phyloP scores from a whole-genome alignment of 2,797 vertebrate genomes.

The Esox masquinongy region DNA sequence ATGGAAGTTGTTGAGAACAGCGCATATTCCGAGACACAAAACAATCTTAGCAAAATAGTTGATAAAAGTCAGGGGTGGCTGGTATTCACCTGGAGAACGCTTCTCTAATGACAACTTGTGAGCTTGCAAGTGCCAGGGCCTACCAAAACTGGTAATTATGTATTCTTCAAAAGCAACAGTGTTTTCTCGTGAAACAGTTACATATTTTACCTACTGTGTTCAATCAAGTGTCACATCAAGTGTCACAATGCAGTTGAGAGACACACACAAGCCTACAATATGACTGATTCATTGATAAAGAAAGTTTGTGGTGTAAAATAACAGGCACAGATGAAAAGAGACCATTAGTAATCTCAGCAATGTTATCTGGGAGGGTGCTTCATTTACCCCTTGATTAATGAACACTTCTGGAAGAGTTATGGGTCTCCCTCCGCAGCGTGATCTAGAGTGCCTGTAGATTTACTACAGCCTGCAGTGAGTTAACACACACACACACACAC shows the following conservation, averaged over 20 bases:
- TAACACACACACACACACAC: constrained; percentile 1
- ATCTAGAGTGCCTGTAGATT: constrained; percentile 30
- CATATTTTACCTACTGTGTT: no score
- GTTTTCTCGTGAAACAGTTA: no score
- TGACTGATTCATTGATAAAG: neutral
- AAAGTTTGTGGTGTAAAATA: neutral
- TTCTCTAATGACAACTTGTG: no score
- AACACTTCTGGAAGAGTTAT: constrained; percentile 46
- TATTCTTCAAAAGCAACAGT: no score
- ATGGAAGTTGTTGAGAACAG: no score
- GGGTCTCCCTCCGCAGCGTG: constrained; percentile 22
- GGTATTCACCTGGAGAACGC: no score
- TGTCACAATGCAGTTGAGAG: neutral
- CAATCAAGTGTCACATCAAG: neutral
- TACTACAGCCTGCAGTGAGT: constrained; percentile 21
- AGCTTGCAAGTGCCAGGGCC: no score
- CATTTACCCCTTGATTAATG: constrained; percentile 47
- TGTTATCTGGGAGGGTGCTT: constrained; percentile 38
- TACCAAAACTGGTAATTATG: no score
- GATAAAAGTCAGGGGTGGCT: no score
- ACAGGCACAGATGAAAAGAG: neutral
- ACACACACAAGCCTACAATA: neutral
- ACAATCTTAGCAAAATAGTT: no score
- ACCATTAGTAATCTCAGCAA: constrained; percentile 19
- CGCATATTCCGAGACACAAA: no score